These are phyloP conservation scores for Whitmania pigra DNA, from an alignment of 1,140 invertebrate species.

Conservation along the genomic window DNA sequence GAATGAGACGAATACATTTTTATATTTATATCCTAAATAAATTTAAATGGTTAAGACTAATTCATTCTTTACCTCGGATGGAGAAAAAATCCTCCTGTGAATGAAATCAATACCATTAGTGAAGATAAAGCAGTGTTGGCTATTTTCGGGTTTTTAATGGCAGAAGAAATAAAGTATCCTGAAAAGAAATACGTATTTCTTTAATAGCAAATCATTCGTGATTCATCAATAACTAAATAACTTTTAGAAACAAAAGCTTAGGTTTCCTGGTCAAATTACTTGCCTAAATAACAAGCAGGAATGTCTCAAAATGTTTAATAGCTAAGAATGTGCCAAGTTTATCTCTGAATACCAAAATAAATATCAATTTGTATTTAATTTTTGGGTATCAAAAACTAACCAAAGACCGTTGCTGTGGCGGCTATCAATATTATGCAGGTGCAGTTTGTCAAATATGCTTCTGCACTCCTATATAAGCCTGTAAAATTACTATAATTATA, in stretches of 20 bases:
- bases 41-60: background rate
- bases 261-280: no score
- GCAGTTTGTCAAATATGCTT: no score
- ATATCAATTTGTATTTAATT: no score
- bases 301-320: no score
- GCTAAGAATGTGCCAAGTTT: no score
- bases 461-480: no score
- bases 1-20: background rate
- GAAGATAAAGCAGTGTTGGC: slow-evolving; percentile 72
- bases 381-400: background rate
- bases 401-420: background rate
- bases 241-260: no score
- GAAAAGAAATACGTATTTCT: background rate
- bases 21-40: background rate
- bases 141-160: slow-evolving; percentile 62
- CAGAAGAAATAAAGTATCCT: slow-evolving; percentile 76
- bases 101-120: slow-evolving; percentile 71
- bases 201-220: background rate
- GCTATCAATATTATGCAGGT: background rate
- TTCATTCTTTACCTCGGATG: slow-evolving; percentile 58
- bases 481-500: no score
- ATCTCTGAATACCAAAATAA: no score
- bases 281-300: no score
- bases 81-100: slow-evolving; percentile 84
- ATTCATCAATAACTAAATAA: no score